These are phyloP conservation scores for Lithodes maja DNA, from an alignment of 2,888 invertebrate species.

Conservation along the genomic window DNA sequence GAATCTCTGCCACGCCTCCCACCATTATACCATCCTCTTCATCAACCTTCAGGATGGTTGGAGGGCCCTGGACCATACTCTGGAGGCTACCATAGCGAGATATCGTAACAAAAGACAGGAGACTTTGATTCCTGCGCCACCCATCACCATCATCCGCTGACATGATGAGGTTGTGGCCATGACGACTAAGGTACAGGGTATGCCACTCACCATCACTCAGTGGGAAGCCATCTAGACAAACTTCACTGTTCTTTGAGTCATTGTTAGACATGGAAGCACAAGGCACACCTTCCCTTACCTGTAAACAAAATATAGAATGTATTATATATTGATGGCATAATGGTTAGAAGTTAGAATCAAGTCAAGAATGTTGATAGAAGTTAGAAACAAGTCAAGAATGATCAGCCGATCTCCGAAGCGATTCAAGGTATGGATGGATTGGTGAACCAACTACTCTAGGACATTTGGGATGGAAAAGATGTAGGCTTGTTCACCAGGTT, in stretches of 20 bases:
- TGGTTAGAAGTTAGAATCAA: too few relatives aligned
- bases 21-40: conserved; percentile 35
- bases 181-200: conserved; percentile 16
- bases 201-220: conserved; percentile 25
- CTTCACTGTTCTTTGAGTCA: not conserved
- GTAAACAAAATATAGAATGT: not conserved
- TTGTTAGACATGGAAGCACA: not conserved
- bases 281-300: conserved; percentile 10
- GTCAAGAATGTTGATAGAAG: too few relatives aligned
- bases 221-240: conserved; percentile 21
- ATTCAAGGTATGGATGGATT: too few relatives aligned
- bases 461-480: too few relatives aligned
- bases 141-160: conserved; percentile 27
- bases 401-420: too few relatives aligned
- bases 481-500: too few relatives aligned
- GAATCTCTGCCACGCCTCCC: conserved; percentile 46
- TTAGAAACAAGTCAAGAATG: too few relatives aligned
- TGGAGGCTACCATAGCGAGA: not conserved
- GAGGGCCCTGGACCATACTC: not conserved
- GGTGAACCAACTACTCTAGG: too few relatives aligned
- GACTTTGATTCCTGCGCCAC: conserved; percentile 20
- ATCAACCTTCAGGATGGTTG: conserved; percentile 37
- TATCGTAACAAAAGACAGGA: conserved; percentile 9
- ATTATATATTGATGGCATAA: not conserved
- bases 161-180: conserved; percentile 19